A percentile compares a stretch with the other conserved stretches of the same genome.
Conservation (phyloP, 2,888 invertebrate species). For the Shargacucullia verbasci region DNA sequence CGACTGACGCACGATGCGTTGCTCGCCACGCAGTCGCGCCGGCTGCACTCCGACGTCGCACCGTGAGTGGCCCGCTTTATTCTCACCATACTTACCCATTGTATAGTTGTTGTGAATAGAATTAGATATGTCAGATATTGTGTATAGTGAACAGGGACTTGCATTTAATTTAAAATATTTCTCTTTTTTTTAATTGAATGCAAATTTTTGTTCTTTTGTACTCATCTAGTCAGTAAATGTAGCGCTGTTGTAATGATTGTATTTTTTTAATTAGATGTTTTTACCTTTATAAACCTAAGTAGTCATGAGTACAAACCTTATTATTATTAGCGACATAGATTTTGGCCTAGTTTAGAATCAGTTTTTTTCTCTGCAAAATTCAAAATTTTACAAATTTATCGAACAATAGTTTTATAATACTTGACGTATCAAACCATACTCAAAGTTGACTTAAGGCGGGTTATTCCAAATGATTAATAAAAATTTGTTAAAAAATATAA, state of each 20-base stretch:
- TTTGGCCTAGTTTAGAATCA: constrained; percentile 38
- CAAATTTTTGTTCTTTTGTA: constrained; percentile 46
- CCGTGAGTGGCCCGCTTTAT: constrained; percentile 72
- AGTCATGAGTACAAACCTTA: constrained; percentile 40
- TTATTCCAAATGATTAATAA: neutral
- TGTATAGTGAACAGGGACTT: constrained; percentile 16
- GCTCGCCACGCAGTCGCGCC: constrained; percentile 93
- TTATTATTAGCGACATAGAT: constrained; percentile 22
- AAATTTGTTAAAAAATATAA: no score
- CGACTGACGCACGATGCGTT: constrained; percentile 94
- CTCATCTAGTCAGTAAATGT: constrained; percentile 20
- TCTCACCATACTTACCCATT: neutral
- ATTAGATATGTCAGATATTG: constrained; percentile 53
- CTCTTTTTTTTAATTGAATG: constrained; percentile 11
- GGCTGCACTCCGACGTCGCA: constrained; percentile 90
- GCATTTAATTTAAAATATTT: constrained; percentile 25
- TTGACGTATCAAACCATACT: constrained; percentile 51
- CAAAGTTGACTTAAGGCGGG: constrained; percentile 17
- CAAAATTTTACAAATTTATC: constrained; percentile 19
- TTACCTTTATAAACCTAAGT: constrained; percentile 6
- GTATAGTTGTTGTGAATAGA: constrained; percentile 30
- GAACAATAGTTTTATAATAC: constrained; percentile 26
- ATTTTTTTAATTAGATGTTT: constrained; percentile 5
- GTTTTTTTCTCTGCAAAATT: constrained; percentile 22
- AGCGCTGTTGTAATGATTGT: constrained; percentile 34